Evolutionary conservation across 2,113 vertebrate genomes (phyloP), one percentile per base, ranked within the genome.

Genomic region (Bambusicola thoracicus): DNA sequence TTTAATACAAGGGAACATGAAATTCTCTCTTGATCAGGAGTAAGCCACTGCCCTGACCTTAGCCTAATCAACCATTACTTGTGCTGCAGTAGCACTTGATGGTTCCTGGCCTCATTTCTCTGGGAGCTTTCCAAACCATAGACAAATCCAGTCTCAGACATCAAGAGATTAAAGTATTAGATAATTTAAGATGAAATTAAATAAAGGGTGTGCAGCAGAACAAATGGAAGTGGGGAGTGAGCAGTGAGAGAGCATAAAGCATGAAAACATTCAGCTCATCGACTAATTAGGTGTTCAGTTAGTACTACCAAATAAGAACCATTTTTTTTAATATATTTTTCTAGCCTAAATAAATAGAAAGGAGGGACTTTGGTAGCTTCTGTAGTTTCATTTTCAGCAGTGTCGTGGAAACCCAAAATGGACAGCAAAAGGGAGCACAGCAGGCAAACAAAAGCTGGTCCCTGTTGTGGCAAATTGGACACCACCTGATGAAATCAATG

Each of bases 91-190:
- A 91, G 78, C 74, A 82, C 49, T 93, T 84, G 36, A 73, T 82
- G 59, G 36, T 76, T 85, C 63, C 67, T 81, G 81, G 87, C 6
- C 41, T 91, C 29, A 70, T 76, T 92, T 72, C 84, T 79, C 44
- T 96, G 53, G 44, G 44, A 81, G 53, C 44, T 87, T 83, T 89
- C 86, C 77, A 93, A 88, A 59, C 32, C 55, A 72, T 1, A 81
- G 68, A 78, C 25, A 94, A 96, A 95, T 93, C 76, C 88, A 86
- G 76, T 70, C 56, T 86, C 92, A 48, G 65, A 76, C 65, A 84
- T 74, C 58, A 93, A 92, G 66, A 87, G 59, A 92, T 89, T 91
- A 77, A 94, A 90, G 59, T 49, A 85, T 87, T 87, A 92, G 56
- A 40, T 58, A 90, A 82, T 62, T 87, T 87, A 81, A 70, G 40